phyloP scores from a whole-genome alignment of 2,113 vertebrate species.

The Albula glossodonta region DNA sequence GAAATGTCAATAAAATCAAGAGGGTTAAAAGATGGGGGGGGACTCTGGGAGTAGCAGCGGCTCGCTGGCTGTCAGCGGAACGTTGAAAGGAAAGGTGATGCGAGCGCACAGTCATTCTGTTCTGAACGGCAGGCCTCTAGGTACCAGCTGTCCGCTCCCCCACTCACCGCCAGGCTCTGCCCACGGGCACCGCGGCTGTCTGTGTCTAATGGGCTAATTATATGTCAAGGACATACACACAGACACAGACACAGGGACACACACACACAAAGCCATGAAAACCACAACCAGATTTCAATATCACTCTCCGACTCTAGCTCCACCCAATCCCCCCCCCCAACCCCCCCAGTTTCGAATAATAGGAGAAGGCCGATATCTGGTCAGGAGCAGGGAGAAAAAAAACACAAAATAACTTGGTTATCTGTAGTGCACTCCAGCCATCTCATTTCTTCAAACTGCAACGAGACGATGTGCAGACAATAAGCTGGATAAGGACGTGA shows the following conservation, averaged over 20 bases:
- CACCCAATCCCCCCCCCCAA: not conserved
- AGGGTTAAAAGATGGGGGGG: not conserved
- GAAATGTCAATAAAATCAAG: conserved; percentile 34
- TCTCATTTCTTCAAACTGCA: conserved; percentile 28
- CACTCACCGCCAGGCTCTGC: conserved; percentile 47
- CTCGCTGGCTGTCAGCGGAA: not conserved
- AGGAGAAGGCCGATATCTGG: not conserved
- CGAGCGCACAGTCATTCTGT: conserved; percentile 28
- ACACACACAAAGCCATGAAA: conserved; percentile 11
- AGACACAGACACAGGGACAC: not conserved
- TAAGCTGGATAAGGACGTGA: conserved; percentile 39
- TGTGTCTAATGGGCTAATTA: conserved; percentile 60
- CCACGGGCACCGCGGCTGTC: conserved; percentile 43
- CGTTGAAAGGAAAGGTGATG: not conserved
- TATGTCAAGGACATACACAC: not conserved
- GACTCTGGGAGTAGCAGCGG: not conserved
- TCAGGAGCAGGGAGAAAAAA: not conserved
- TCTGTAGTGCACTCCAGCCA: conserved; percentile 44
- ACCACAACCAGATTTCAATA: not conserved
- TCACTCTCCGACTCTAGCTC: not conserved
- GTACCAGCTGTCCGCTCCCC: conserved; percentile 42
- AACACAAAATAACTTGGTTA: conserved; percentile 30
- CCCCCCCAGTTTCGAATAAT: not conserved
- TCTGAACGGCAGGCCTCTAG: conserved; percentile 35
- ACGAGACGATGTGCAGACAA: conserved; percentile 47